A percentile compares a stretch with the other conserved stretches of the same genome.
Evolutionary conservation across 2,888 invertebrate species (phyloP).

Genomic region (Leptura quadrifasciata): DNA sequence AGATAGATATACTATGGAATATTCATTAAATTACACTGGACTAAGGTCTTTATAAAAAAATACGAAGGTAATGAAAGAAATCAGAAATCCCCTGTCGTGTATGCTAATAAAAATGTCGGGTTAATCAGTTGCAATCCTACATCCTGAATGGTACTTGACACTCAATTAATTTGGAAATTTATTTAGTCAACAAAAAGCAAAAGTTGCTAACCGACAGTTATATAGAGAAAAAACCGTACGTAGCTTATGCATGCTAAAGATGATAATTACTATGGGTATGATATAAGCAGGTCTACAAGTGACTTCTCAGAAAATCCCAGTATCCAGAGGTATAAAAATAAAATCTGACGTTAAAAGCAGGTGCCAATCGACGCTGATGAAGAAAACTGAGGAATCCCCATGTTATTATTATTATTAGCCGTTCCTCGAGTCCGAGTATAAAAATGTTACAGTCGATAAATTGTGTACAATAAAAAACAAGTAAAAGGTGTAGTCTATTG

Average conservation of each 20-base stretch:
- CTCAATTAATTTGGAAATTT: neutral
- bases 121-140: too few species aligned
- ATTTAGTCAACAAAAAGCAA: neutral
- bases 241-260: neutral
- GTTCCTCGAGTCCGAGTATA: too few species aligned
- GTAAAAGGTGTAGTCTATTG: too few species aligned
- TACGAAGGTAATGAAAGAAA: too few species aligned
- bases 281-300: neutral
- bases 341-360: neutral
- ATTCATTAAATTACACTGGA: too few species aligned
- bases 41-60: too few species aligned
- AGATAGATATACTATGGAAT: too few species aligned
- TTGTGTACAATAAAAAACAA: too few species aligned
- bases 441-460: too few species aligned
- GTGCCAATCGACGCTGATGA: neutral
- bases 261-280: neutral
- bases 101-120: too few species aligned
- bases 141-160: neutral
- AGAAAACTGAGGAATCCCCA: neutral
- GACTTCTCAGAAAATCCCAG: conserved; percentile 15
- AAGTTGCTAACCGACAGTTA: neutral
- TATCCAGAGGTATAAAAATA: neutral
- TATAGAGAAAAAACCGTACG: neutral
- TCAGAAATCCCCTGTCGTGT: too few species aligned
- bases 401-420: too few species aligned